phyloP scores from a whole-genome alignment of 2,888 invertebrate genomes.

The Ectemnius continuus region DNA sequence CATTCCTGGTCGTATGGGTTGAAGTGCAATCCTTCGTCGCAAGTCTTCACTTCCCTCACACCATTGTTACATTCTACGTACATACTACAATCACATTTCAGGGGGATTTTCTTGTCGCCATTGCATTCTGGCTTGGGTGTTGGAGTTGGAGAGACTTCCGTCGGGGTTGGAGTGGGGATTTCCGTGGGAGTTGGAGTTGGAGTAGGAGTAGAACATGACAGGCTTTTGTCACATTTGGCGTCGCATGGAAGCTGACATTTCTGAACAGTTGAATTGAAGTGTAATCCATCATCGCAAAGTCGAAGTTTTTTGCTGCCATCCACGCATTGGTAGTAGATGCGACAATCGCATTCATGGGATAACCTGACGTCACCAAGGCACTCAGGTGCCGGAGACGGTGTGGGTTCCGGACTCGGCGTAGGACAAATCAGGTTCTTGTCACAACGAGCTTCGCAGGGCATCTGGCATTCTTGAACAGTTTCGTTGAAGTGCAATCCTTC shows the following conservation, averaged over 20 bases:
- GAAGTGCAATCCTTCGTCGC: slow-evolving; percentile 44
- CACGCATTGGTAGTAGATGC: slow-evolving; percentile 56
- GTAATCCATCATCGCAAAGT: slow-evolving; percentile 52
- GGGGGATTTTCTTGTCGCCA: not conserved
- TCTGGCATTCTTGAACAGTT: slow-evolving; percentile 10
- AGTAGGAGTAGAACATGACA: not conserved
- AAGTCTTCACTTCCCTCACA: slow-evolving; percentile 21
- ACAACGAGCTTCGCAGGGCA: not conserved
- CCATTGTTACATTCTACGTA: slow-evolving; percentile 43
- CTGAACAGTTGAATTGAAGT: slow-evolving; percentile 50
- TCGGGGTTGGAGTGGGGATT: not conserved
- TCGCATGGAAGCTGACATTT: slow-evolving; percentile 55
- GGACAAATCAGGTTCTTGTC: too few relatives aligned
- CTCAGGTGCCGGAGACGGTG: not conserved
- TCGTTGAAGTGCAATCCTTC: slow-evolving; percentile 44
- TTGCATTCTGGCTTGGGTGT: not conserved
- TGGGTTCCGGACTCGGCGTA: too few relatives aligned
- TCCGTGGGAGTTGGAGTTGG: not conserved
- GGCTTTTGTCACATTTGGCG: not conserved
- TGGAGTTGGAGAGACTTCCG: not conserved
- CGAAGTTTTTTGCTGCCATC: slow-evolving; percentile 36
- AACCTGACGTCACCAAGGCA: not conserved
- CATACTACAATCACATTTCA: slow-evolving; percentile 22
- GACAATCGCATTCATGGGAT: slow-evolving; percentile 6
- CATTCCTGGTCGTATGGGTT: slow-evolving; percentile 56